Percentiles rank a stretch among this genome's conserved stretches.
Conservation (phyloP, 2,888 invertebrate genomes). For the Scaptomyza tumidula region DNA sequence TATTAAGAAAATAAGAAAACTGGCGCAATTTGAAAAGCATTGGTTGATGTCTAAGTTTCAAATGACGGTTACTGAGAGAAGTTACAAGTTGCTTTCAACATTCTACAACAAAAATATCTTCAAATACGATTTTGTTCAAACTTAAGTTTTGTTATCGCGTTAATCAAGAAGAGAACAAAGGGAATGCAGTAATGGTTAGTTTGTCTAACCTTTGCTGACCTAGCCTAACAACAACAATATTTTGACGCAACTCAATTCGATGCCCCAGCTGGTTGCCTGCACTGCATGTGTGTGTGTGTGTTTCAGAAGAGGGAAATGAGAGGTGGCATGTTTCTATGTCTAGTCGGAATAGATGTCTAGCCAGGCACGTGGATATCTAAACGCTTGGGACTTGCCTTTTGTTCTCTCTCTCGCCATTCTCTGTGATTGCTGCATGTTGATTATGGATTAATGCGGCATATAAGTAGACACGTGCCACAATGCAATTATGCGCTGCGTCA, state of each 20-base stretch:
- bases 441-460: conserved; percentile 69
- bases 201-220: conserved; percentile 15
- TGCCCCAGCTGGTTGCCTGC: conserved; percentile 7
- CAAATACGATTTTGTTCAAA: too few relatives aligned
- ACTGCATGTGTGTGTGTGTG: conserved; percentile 1
- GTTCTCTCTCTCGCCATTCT: conserved; percentile 23
- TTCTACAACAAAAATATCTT: too few relatives aligned
- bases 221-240: conserved; percentile 12
- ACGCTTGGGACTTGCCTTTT: conserved; percentile 51
- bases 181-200: neutral
- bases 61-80: neutral
- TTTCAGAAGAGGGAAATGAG: neutral
- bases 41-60: neutral
- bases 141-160: neutral
- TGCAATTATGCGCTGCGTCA: conserved; percentile 14
- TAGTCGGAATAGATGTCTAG: conserved; percentile 18
- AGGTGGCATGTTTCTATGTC: neutral
- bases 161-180: neutral
- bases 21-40: neutral
- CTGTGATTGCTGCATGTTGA: conserved; percentile 17
- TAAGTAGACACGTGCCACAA: conserved; percentile 35
- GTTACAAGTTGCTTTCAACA: neutral
- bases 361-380: conserved; percentile 19
- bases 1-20: neutral
- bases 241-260: neutral